These are phyloP conservation scores for Anolis carolinensis DNA, from an alignment of 2,113 vertebrate genomes.

Conservation along the genomic window DNA sequence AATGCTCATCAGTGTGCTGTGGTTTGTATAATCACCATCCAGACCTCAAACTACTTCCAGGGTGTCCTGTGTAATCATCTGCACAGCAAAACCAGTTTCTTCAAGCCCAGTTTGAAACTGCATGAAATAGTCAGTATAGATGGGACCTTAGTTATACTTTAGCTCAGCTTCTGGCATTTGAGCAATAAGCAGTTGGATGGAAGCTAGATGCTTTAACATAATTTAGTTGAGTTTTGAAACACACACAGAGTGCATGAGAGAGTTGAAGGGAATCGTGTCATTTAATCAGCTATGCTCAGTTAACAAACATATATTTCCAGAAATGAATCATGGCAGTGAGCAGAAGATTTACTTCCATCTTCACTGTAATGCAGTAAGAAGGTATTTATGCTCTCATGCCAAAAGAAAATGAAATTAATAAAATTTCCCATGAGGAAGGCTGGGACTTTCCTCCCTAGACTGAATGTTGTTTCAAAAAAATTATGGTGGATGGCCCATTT, in stretches of 20 bases:
- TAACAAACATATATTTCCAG: not conserved
- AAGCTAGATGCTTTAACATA: not conserved
- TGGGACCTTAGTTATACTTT: not conserved
- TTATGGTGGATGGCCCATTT: not conserved
- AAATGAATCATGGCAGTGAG: not conserved
- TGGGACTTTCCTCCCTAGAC: not conserved
- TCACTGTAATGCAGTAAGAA: not conserved
- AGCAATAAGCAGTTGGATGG: not conserved
- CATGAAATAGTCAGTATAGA: no score
- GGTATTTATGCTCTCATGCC: not conserved
- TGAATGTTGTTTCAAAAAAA: not conserved
- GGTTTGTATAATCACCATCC: no score
- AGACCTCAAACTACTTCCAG: no score
- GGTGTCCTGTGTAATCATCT: no score
- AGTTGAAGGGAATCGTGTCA: not conserved
- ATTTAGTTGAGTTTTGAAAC: not conserved
- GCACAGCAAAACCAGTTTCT: no score
- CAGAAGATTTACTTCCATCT: not conserved
- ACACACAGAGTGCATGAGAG: not conserved
- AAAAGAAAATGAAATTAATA: not conserved
- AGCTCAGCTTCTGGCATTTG: not conserved
- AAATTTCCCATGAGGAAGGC: no score
- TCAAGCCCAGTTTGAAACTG: no score
- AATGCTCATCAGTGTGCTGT: no score
- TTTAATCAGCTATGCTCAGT: not conserved